Percentiles rank a stretch among this genome's conserved stretches.
Conservation (phyloP, 2,113 vertebrate species). For the Gadus macrocephalus region DNA sequence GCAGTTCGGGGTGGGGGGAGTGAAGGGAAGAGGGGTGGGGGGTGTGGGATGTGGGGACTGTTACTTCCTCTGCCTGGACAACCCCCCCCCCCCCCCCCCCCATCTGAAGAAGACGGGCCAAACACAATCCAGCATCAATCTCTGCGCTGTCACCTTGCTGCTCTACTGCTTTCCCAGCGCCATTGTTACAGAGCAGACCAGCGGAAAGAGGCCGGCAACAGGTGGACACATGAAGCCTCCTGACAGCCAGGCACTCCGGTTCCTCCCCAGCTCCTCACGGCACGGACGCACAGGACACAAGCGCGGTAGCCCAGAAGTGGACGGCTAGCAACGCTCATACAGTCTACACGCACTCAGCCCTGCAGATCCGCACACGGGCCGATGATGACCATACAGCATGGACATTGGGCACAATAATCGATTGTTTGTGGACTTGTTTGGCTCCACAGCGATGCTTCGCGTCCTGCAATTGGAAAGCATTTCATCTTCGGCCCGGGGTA, state of each 20-base stretch:
- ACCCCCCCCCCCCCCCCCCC: too few relatives aligned
- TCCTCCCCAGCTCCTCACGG: slow-evolving; percentile 55
- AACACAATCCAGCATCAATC: slow-evolving; percentile 74
- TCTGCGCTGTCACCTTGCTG: slow-evolving; percentile 56
- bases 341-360: background rate
- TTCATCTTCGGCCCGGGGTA: too few relatives aligned
- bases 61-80: slow-evolving; percentile 62
- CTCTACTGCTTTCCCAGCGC: slow-evolving; percentile 63
- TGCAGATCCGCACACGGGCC: background rate
- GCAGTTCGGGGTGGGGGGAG: slow-evolving; percentile 41
- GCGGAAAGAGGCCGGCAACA: slow-evolving; percentile 76
- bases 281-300: slow-evolving; percentile 55
- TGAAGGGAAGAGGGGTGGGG: slow-evolving; percentile 27
- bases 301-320: slow-evolving; percentile 21
- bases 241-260: slow-evolving; percentile 63
- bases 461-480: too few relatives aligned
- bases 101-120: slow-evolving; percentile 62
- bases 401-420: too few relatives aligned
- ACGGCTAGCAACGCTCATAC: slow-evolving; percentile 5
- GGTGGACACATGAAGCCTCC: slow-evolving; percentile 75
- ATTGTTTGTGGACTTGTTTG: too few relatives aligned
- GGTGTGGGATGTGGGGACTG: slow-evolving; percentile 52
- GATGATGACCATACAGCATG: too few relatives aligned
- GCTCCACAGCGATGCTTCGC: too few relatives aligned
- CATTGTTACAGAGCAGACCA: slow-evolving; percentile 76